Base-by-base conservation (phyloP, 2,888 invertebrate genomes). In the Hybos culiciformis region DNA sequence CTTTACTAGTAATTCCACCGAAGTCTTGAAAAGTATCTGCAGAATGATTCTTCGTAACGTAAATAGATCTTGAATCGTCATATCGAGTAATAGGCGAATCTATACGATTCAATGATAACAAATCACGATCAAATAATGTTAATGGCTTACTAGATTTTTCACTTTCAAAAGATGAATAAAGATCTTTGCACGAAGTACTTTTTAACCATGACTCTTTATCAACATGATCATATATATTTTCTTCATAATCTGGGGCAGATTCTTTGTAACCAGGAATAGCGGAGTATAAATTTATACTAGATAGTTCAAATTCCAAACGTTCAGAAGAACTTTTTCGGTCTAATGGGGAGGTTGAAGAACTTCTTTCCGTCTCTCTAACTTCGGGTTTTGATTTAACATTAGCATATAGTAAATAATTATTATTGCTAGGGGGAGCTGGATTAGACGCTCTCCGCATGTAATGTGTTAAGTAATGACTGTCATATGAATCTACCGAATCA, bases 111-210 rank as follows among this genome's bases (percentile, higher is more conserved):
- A 62, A 63, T 4, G 63, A 58, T 14, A 67, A 54, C 46, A 66
- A 65, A 44, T 68, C 67, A 39, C 66, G 65, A 51, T 63, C 63
- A 53, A 68, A 69, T 48, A 62, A 67, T 41, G 68, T 57, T 57
- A 67, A 68, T 15, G 68, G 65, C 24, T 61, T 62, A n/a, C n/a
- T n/a, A 3, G 60, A 53, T 48, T 69, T 68, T 46, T 71, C 68
- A 39, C 71, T 69, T 41, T 73, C 74, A 58, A 77, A 78, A 51
- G 78, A 74, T 54, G 77, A 73, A 60, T 81, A 80, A 47, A 87
- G 72, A 60, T 86, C 84, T 66, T 83, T 80, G 66, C 85, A 85
- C 58, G 83, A 83, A 55, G 82, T 80, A 61, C 83, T 83, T 59
- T 85, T 80, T 50, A 83, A 78, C 82, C 83, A 83, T 15, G 65